Conservation (phyloP, 2,113 vertebrate genomes). For the Anolis sagrei region DNA sequence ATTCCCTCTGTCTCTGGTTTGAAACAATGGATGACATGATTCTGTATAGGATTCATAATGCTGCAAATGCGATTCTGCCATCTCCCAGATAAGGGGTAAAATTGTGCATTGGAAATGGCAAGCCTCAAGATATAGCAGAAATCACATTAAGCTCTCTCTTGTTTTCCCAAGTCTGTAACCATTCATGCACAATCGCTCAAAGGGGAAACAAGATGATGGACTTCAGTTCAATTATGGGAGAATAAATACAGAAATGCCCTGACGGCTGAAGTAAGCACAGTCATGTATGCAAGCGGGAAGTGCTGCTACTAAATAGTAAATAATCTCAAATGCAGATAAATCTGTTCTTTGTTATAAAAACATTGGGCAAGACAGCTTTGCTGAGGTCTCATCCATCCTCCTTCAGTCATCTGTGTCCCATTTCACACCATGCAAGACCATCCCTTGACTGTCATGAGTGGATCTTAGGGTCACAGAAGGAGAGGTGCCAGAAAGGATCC, state of each 20-base stretch:
- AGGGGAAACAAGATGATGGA: not conserved
- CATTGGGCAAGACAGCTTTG: not conserved
- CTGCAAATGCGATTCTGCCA: not conserved
- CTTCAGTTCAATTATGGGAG: conserved; percentile 1
- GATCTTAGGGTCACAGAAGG: not conserved
- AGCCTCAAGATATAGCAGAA: not conserved
- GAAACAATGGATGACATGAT: conserved; percentile 6
- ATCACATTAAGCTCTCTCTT: not conserved
- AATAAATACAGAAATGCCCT: not conserved
- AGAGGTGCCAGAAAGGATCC: not conserved
- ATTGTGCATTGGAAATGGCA: not conserved
- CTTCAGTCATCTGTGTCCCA: not conserved
- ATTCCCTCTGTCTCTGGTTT: not conserved
- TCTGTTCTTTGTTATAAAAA: not conserved
- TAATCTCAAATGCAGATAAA: not conserved
- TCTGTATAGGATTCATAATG: not conserved
- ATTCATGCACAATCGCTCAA: not conserved
- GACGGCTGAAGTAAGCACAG: not conserved
- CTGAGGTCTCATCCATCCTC: not conserved
- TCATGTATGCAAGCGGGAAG: not conserved
- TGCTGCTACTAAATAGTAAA: not conserved
- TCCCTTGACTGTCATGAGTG: not conserved
- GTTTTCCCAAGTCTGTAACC: not conserved
- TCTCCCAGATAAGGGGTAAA: not conserved
- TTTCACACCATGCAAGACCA: not conserved